phyloP scores from a whole-genome alignment of 2,113 vertebrate genomes.

The Elgaria multicarinata region DNA sequence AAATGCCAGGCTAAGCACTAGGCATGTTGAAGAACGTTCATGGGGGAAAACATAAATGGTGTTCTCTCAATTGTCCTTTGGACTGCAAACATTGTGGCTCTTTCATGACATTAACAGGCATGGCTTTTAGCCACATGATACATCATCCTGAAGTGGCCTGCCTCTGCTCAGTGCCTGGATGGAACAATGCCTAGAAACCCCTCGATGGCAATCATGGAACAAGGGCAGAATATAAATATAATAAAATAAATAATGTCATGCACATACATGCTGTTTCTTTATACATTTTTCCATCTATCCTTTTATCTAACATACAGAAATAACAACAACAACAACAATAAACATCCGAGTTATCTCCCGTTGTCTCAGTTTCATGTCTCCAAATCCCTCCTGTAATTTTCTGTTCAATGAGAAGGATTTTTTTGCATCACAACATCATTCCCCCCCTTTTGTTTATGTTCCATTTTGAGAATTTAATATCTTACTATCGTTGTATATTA shows the following conservation, averaged over 20 bases:
- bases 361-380: not conserved
- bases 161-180: not conserved
- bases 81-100: not conserved
- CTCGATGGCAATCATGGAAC: not conserved
- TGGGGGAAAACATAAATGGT: no score
- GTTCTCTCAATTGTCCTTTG: not conserved
- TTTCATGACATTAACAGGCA: not conserved
- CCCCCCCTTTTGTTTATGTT: not conserved
- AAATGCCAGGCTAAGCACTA: no score
- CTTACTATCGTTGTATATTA: not conserved
- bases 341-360: no score
- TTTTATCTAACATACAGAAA: not conserved
- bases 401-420: not conserved
- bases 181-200: not conserved
- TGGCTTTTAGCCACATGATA: not conserved
- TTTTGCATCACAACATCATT: not conserved
- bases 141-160: not conserved
- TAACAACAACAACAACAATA: no score
- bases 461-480: slow-evolving; percentile 27
- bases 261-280: not conserved
- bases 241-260: not conserved
- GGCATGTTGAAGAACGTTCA: no score
- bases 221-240: not conserved
- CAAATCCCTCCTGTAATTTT: not conserved
- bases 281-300: not conserved